Base-by-base conservation (phyloP, 2,113 vertebrate genomes). In the Calypte anna region DNA sequence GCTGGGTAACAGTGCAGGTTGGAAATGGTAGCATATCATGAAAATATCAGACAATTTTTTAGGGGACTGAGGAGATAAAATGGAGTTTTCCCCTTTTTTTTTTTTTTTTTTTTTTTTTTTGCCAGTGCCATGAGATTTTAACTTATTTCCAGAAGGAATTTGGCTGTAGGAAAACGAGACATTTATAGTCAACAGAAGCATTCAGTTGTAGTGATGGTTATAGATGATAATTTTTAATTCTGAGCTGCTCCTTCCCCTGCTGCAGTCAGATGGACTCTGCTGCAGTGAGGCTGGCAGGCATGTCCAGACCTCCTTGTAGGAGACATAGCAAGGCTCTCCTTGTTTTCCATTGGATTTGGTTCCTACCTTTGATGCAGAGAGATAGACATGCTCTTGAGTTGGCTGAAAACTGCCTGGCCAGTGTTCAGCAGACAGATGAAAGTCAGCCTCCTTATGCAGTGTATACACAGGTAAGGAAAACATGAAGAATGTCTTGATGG, bases 141-240 rank as follows among this genome's bases (percentile, higher is more conserved):
- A 61, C 15, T 80, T 55, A 27, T 88, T 76, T 74, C 51, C 31
- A 66, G 46, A 70, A 25, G 9, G 5, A 16, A 12, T 81, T 48
- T 30, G n/a, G 44, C 51, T 50, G 30, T 59, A 11, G 30, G 63
- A 81, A 84, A 76, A 61, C 2, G 21, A 54, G 36, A 72, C 24
- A 20, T 73, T 25, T 72, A 14, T 20, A 61, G 20, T 55, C 30
- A 80, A 4, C 50, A 48, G 43, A 81, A 81, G 21, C 30, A 59
- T 12, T 53, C 6, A 6, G 10, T 44, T 61, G 30, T 38, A 38
- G 6, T 14, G 14, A 20, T 40, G 9, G 31, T 40, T 0, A 0
- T 24, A 51, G 79, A 13, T 20, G 10, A 25, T 28, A 0, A 4
- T 20, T 67, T 67, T 74, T 58, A 21, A 18, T 51, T 46, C 24